Evolutionary conservation across 2,113 vertebrate genomes (phyloP).

Genomic region (Cebus imitator): DNA sequence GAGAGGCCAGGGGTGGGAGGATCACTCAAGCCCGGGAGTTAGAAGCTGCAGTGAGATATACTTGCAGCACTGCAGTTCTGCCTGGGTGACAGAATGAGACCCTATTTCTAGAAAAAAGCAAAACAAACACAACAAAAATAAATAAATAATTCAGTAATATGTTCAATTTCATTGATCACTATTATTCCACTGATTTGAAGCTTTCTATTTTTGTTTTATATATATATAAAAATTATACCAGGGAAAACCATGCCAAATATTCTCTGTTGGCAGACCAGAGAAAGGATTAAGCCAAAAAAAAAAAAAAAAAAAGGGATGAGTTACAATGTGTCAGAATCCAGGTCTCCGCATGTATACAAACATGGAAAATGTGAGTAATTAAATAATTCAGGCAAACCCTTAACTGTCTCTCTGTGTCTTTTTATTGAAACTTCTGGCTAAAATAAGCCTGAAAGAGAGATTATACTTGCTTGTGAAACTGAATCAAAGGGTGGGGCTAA

Average conservation of each 20-base stretch:
- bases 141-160: background rate
- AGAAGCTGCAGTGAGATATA: too few relatives aligned
- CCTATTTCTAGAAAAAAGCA: too few relatives aligned
- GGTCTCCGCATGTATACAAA: background rate
- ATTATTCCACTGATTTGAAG: background rate
- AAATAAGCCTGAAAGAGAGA: background rate
- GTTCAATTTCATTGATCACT: background rate
- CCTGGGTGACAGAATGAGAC: too few relatives aligned
- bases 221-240: background rate
- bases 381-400: background rate
- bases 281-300: background rate
- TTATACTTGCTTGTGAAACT: background rate
- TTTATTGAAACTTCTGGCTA: background rate
- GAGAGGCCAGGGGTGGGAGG: too few relatives aligned
- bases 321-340: conserved; percentile 38
- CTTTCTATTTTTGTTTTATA: background rate
- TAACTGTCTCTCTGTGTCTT: background rate
- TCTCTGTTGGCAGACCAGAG: background rate
- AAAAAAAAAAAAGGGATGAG: background rate
- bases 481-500: conserved; percentile 28
- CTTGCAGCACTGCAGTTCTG: too few relatives aligned
- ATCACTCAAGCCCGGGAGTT: too few relatives aligned
- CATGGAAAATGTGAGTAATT: background rate
- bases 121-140: too few relatives aligned
- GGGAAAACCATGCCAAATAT: background rate